Base-by-base conservation (phyloP, 2,888 invertebrate species). In the Folsomia manolachei region DNA sequence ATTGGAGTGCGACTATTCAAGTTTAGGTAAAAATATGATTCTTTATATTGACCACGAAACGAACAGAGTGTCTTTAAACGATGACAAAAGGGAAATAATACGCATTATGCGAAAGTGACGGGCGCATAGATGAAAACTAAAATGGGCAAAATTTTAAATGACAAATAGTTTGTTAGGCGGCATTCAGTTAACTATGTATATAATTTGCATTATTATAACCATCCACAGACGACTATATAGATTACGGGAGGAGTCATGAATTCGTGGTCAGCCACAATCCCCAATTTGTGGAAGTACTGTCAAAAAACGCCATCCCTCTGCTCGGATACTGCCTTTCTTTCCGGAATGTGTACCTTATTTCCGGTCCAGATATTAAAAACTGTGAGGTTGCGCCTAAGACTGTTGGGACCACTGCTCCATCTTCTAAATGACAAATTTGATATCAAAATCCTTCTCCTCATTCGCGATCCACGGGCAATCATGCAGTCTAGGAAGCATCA, bases 321-420 rank as follows among this genome's bases (percentile, higher is more conserved):
- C 82, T 90, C 89, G 88, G 86, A 88, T 79, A 85, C 88, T 1
- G 85, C 87, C 60, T 94, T 94, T 85, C 88, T 92, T 71, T 88
- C 89, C 71, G 88, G 88, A 77, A 90, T 92, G 85, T 95, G 94
- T 85, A 88, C 88, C 83, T 85, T 93, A 80, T 94, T 93, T 84
- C 94, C 94, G 14, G 91, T 94, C 84, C 94, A 94, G 83, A 91
- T 91, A 78, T 91, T 94, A 91, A 95, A 94, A 84, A 88, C 92
- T 76, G 94, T 94, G 25, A 87, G 94, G 74, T 84, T 94, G 81
- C 87, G 93, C 75, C 86, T 94, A 80, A 87, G 88, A 74, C 87
- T 91, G 18, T 89, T 91, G 63, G 90, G 91, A 82, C 87, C 88
- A 75, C 85, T 94, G 68, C 85, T 94, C 71, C 86, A 89, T 78